Percentiles rank a stretch among this genome's conserved stretches.
phyloP scores from a whole-genome alignment of 2,113 vertebrate genomes.

The Zootoca vivipara region DNA sequence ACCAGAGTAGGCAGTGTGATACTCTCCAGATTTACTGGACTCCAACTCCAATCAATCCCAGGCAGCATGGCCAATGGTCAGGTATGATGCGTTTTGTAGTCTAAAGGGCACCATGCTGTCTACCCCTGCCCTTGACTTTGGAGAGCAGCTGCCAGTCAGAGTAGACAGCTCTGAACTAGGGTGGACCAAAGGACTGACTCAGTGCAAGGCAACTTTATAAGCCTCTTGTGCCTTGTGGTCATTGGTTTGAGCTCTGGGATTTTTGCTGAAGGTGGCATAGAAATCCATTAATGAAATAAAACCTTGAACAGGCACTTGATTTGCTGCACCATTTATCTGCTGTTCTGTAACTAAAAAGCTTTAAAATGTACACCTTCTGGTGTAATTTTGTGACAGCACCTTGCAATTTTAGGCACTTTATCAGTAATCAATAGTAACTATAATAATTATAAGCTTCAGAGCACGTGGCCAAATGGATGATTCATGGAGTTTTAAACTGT shows the following conservation, averaged over 20 bases:
- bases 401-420: not conserved
- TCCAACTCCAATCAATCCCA: too few species aligned
- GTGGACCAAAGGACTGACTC: too few species aligned
- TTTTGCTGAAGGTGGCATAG: not conserved
- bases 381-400: not conserved
- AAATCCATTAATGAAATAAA: not conserved
- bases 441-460: not conserved
- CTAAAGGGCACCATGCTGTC: too few species aligned
- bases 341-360: not conserved
- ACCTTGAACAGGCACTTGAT: not conserved
- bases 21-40: too few species aligned
- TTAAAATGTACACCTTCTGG: not conserved
- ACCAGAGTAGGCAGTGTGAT: too few species aligned
- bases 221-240: not conserved
- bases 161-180: too few species aligned
- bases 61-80: too few species aligned
- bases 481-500: not conserved
- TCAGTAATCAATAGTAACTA: too few species aligned
- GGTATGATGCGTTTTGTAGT: too few species aligned
- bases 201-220: not conserved
- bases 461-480: not conserved
- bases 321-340: not conserved
- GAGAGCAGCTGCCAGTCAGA: too few species aligned
- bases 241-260: not conserved
- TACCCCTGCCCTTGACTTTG: too few species aligned